A percentile compares a stretch with the other conserved stretches of the same genome.
phyloP scores from a whole-genome alignment of 1,140 invertebrate species.

The Ostrea edulis region DNA sequence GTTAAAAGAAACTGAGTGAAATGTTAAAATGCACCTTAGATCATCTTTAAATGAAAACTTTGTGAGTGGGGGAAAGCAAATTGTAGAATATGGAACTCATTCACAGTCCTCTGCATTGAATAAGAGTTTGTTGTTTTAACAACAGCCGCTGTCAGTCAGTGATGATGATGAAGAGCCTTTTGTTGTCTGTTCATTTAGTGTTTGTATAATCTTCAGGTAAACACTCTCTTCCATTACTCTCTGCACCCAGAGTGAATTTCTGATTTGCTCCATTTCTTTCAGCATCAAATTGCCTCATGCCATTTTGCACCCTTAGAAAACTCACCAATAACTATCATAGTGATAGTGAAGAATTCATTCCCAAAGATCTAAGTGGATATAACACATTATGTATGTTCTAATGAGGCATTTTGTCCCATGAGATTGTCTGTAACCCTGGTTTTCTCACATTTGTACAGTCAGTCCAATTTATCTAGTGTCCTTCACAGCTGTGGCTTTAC shows the following conservation, averaged over 20 bases:
- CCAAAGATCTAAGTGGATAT: neutral
- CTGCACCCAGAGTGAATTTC: neutral
- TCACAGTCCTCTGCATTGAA: neutral
- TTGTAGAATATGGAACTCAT: neutral
- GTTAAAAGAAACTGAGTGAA: neutral
- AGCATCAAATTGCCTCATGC: conserved; percentile 2
- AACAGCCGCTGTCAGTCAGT: conserved; percentile 33
- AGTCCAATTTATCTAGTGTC: neutral
- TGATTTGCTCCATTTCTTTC: neutral
- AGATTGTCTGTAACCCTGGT: neutral
- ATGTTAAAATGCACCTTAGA: neutral
- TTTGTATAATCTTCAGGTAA: conserved; percentile 30
- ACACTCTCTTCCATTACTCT: neutral
- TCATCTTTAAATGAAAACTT: neutral
- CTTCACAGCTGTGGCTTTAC: neutral
- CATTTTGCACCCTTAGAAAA: neutral
- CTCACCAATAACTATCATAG: neutral
- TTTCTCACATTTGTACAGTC: neutral
- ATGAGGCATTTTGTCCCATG: neutral
- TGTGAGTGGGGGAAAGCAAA: neutral
- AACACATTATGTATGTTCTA: neutral
- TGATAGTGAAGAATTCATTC: neutral
- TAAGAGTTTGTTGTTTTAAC: conserved; percentile 35
- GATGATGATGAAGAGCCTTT: conserved; percentile 23
- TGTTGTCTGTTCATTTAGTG: conserved; percentile 31